Base-by-base conservation (phyloP, 2,797 vertebrate species). In the Coregonus suidteri region DNA sequence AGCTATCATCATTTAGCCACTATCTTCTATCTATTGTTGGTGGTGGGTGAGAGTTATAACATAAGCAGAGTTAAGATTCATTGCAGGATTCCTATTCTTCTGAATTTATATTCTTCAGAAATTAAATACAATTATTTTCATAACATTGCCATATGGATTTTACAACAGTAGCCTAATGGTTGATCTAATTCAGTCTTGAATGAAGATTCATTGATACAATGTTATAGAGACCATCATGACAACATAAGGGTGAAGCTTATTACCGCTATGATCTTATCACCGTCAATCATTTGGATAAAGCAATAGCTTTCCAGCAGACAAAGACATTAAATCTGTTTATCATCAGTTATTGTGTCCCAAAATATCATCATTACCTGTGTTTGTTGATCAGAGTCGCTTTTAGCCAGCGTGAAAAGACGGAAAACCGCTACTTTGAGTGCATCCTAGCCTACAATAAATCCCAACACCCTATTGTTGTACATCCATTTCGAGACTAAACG, bases 331-430 rank as follows among this genome's bases (percentile, higher is more conserved):
- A 41, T 13, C 18, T 56, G 47, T 52, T 71, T 6, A 52, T 71
- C n/a, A 30, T 15, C n/a, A 52, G n/a, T 11, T 5, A 71, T 52
- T 20, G n/a, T 56, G 52, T 5, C 20, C 30, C n/a, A 25, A 69
- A 79, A 76, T 77, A 68, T 70, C 37, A 71, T 65, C 66, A 83
- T 90, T 90, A 90, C 89, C 91, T 91, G 81, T 16, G 75, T 75
- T 37, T 77, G 31, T 77, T 69, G 73, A 20, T 81, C 82, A 54
- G 67, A 79, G 77, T 89, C 85, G 87, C 86, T 80, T 78, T 76
- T 76, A 77, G 54, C 35, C 75, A 65, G 35, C 75, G 75, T 82
- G 79, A 35, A 25, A 31, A 74, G 84, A 52, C n/a, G 31, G 52
- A 69, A 37, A 72, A 31, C 51, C 14, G 4, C 47, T 53, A 52